A percentile compares a stretch with the other conserved stretches of the same genome.
These are phyloP conservation scores for Leptinotarsa undecemlineata DNA, from an alignment of 1,140 invertebrate genomes.

Conservation along the genomic window DNA sequence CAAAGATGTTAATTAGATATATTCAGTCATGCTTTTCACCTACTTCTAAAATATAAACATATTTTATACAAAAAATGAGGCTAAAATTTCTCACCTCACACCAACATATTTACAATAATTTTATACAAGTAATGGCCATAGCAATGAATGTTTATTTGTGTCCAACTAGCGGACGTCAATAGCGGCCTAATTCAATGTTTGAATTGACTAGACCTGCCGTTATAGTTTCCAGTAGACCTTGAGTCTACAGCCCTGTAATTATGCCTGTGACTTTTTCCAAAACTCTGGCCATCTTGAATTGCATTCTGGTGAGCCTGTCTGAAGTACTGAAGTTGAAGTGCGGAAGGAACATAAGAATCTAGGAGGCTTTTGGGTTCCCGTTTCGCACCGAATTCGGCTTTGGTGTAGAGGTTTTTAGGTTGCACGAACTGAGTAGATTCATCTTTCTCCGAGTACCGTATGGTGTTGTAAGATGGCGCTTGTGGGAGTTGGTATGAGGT, in stretches of 20 bases:
- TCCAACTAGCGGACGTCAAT: no score
- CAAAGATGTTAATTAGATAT: no score
- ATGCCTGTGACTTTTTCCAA: not conserved
- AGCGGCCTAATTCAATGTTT: not conserved
- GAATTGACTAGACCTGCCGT: not conserved
- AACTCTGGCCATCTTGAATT: constrained; percentile 9
- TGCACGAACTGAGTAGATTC: not conserved
- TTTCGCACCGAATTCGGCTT: constrained; percentile 31
- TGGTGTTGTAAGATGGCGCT: not conserved
- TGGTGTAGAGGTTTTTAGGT: constrained; percentile 14
- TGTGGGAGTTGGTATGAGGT: not conserved
- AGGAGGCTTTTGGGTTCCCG: constrained; percentile 46
- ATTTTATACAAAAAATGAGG: no score
- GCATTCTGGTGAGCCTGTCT: constrained; percentile 30
- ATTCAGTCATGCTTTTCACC: no score
- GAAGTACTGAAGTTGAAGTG: constrained; percentile 46
- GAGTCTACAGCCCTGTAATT: constrained; percentile 11
- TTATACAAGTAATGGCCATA: no score
- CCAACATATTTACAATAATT: no score
- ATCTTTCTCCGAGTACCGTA: not conserved
- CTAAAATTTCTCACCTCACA: no score
- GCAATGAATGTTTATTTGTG: no score
- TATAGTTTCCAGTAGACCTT: not conserved
- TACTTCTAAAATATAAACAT: no score
- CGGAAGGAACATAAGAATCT: constrained; percentile 50